Evolutionary conservation across 1,140 invertebrate species (phyloP).

Genomic region (Trichoplusia ni): DNA sequence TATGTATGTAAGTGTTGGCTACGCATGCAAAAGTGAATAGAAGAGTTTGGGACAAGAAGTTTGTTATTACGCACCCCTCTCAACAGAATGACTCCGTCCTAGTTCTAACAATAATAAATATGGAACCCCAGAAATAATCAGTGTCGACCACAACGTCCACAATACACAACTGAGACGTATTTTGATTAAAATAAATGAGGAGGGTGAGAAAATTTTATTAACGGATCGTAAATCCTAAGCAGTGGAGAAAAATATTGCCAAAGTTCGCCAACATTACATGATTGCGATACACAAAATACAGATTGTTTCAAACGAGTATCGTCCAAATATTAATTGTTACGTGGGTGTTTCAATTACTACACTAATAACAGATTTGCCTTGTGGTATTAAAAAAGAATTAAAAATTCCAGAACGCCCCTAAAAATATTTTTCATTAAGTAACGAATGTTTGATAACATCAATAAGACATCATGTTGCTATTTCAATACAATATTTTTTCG

Average conservation of each 20-base stretch:
- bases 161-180: slow-evolving; percentile 24
- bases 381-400: no score
- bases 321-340: no score
- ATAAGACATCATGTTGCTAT: no score
- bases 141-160: slow-evolving; percentile 24
- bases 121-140: slow-evolving; percentile 40
- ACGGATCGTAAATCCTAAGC: slow-evolving; percentile 18
- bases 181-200: slow-evolving; percentile 50
- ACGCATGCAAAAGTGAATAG: background rate
- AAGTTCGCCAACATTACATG: background rate
- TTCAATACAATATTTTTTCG: no score
- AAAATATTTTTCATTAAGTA: no score
- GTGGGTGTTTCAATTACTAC: no score
- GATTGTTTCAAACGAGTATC: no score
- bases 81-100: background rate
- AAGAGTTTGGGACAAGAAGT: background rate
- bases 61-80: background rate
- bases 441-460: background rate
- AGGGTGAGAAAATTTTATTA: slow-evolving; percentile 53
- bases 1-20: background rate
- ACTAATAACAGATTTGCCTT: no score
- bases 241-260: slow-evolving; percentile 14
- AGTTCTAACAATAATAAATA: slow-evolving; percentile 17
- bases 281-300: no score
- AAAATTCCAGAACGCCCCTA: no score